These are phyloP conservation scores for Tachina fera DNA, from an alignment of 2,888 invertebrate species.

Conservation along the genomic window DNA sequence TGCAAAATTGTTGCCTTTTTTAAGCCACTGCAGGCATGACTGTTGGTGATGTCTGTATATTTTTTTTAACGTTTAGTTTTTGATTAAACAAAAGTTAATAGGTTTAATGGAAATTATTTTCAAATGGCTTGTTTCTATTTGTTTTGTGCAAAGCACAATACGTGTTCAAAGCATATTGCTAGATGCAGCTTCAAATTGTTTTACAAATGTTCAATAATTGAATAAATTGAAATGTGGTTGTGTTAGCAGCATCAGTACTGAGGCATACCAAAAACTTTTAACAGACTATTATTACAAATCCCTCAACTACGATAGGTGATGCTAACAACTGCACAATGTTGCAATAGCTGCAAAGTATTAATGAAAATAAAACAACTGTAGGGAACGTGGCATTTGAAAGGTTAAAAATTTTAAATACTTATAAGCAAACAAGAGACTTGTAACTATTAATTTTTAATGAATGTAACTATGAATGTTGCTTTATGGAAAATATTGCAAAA, in stretches of 20 bases:
- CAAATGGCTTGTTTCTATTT: constrained; percentile 42
- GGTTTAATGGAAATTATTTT: constrained; percentile 61
- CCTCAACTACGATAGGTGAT: background rate
- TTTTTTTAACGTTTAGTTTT: constrained; percentile 39
- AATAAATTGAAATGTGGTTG: constrained; percentile 49
- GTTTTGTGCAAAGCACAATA: background rate
- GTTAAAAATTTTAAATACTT: too few relatives aligned
- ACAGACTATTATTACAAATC: constrained; percentile 17
- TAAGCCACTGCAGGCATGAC: background rate
- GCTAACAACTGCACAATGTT: background rate
- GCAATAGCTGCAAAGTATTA: too few relatives aligned
- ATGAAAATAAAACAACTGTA: background rate
- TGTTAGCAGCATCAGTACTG: background rate
- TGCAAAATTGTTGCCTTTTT: background rate
- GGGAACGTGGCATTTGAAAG: too few relatives aligned
- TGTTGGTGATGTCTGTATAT: background rate
- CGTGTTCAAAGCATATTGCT: constrained; percentile 6
- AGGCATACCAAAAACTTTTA: background rate
- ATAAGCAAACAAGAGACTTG: too few relatives aligned
- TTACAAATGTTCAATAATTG: constrained; percentile 41
- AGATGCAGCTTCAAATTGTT: constrained; percentile 25
- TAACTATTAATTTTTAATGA: too few relatives aligned
- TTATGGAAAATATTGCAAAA: too few relatives aligned
- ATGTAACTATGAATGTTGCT: too few relatives aligned
- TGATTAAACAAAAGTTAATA: constrained; percentile 61